Percentiles rank a stretch among this genome's conserved stretches.
phyloP scores from a whole-genome alignment of 2,797 vertebrate genomes.

The Manis crassicaudata region DNA sequence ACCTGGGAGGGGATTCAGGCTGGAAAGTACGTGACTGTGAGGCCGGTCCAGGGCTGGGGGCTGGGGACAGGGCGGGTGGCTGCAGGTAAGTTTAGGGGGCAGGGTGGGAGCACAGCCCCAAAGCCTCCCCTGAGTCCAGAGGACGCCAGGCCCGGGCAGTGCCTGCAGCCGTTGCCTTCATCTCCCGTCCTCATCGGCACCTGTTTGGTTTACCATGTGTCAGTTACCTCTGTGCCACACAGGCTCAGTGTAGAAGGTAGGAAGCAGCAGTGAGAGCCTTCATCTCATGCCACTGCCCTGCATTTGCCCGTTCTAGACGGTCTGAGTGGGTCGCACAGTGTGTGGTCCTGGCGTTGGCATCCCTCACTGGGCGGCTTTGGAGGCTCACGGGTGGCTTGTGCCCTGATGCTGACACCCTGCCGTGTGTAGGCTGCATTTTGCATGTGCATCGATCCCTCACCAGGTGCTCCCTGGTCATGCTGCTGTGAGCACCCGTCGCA shows the following conservation, averaged over 20 bases:
- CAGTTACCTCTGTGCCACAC: no score
- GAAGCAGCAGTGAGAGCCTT: no score
- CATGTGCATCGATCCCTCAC: not conserved
- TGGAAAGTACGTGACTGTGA: constrained; percentile 89
- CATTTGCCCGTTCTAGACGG: no score
- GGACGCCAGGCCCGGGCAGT: not conserved
- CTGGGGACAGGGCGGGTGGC: not conserved
- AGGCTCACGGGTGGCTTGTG: accelerated
- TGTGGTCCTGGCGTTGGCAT: not conserved
- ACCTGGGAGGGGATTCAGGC: constrained; percentile 99
- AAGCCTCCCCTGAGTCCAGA: not conserved
- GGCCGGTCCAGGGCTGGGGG: accelerated
- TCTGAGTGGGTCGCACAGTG: no score
- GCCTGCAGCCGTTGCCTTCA: no score
- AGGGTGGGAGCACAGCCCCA: no score
- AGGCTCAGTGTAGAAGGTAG: no score
- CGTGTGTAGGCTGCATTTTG: accelerated
- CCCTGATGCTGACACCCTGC: accelerated
- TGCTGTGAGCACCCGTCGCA: no score
- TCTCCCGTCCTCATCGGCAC: no score
- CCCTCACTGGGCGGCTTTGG: accelerated
- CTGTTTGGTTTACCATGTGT: no score
- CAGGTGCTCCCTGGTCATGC: not conserved
- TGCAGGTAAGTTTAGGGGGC: not conserved
- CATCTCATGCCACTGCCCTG: no score